Evolutionary conservation across 2,888 invertebrate genomes (phyloP).

Genomic region (Mycogona germanica): DNA sequence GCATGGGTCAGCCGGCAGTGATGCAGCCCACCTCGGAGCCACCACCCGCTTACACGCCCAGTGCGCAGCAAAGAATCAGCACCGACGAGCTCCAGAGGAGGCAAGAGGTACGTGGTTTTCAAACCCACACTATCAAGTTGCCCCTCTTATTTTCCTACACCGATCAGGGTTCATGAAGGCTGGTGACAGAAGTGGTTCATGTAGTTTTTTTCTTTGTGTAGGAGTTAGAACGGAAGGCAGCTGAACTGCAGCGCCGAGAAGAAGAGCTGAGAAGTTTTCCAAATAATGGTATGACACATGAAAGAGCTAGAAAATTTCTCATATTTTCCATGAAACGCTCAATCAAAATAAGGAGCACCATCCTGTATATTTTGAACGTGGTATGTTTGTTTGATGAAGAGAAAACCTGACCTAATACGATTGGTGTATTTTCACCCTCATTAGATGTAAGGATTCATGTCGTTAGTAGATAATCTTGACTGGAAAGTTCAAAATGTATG

Average conservation of each 20-base stretch:
- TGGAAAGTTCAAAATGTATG: no score
- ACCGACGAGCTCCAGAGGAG: slow-evolving; percentile 35
- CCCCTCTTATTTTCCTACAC: background rate
- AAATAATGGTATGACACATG: slow-evolving; percentile 35
- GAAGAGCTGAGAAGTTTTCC: slow-evolving; percentile 57
- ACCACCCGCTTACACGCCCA: slow-evolving; percentile 48
- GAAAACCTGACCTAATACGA: no score
- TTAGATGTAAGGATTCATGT: no score
- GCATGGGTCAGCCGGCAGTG: slow-evolving; percentile 56
- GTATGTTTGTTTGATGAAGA: no score
- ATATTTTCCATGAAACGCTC: no score
- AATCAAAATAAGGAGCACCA: no score
- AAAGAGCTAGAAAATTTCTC: background rate
- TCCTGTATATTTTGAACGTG: no score
- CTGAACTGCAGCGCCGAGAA: slow-evolving; percentile 74
- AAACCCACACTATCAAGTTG: background rate
- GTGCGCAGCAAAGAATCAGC: slow-evolving; percentile 44
- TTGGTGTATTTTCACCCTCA: no score
- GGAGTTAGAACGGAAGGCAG: slow-evolving; percentile 82
- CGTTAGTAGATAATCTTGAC: no score
- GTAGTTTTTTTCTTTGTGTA: no score
- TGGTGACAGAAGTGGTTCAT: no score
- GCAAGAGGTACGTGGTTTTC: slow-evolving; percentile 31
- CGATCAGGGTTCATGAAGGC: no score
- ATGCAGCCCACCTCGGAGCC: slow-evolving; percentile 51